phyloP scores from a whole-genome alignment of 2,888 invertebrate species.

The Tryphoninae sp. region DNA sequence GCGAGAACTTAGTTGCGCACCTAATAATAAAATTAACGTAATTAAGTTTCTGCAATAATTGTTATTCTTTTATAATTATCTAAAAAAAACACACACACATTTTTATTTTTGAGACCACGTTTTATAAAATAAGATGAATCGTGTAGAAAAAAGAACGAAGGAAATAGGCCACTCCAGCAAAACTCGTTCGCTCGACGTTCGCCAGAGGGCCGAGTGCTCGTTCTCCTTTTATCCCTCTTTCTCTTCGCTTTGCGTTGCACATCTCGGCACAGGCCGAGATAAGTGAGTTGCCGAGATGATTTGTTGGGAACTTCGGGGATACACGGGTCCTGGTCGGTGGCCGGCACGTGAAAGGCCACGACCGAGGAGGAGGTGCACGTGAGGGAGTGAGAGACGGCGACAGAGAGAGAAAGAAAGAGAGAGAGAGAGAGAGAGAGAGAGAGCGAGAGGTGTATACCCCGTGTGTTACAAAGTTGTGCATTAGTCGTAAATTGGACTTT shows the following conservation, averaged over 20 bases:
- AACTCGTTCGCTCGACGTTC: conserved; percentile 6
- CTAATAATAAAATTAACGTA: too few relatives aligned
- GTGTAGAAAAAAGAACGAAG: background rate
- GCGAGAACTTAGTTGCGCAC: too few relatives aligned
- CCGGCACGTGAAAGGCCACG: conserved; percentile 30
- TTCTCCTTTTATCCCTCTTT: background rate
- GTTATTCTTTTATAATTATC: background rate
- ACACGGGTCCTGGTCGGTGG: background rate
- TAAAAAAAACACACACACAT: too few relatives aligned
- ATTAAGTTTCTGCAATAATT: background rate
- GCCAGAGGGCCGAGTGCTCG: conserved; percentile 2
- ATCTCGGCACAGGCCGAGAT: conserved; percentile 10
- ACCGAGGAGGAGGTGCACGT: background rate
- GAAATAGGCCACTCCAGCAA: background rate
- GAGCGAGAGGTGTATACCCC: background rate
- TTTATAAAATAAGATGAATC: background rate
- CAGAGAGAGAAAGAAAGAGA: background rate
- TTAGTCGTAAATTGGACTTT: conserved; percentile 49
- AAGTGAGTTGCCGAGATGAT: conserved; percentile 38
- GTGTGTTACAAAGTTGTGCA: conserved; percentile 29
- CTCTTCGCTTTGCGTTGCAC: conserved; percentile 1
- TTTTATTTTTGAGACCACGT: too few relatives aligned
- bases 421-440: background rate
- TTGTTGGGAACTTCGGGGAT: background rate
- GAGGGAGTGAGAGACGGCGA: background rate